Evolutionary conservation across 2,888 invertebrate genomes (phyloP), one percentile per base, ranked within the genome.

Genomic region (Troglohyphantes excavatus): DNA sequence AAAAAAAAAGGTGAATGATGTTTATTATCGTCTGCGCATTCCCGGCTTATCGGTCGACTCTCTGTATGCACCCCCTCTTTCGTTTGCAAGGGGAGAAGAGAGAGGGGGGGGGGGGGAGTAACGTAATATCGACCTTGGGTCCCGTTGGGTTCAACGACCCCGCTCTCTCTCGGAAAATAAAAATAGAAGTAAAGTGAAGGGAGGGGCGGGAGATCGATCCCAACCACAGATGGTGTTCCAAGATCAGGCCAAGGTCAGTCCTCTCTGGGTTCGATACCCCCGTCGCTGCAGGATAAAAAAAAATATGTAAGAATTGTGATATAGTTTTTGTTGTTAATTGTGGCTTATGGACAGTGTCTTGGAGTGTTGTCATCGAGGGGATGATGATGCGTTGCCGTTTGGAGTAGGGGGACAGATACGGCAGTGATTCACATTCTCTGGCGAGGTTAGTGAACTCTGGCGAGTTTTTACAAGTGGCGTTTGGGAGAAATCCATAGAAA

Each of bases 171-270:
- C 72, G 27, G 33, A 17, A 23, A 43, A 65, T 29, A 63, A 78
- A 75, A 43, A 61, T 23, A 59, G 67, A 29, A n/a, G 46, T 39
- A 21, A 39, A 39, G 65, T n/a, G 23, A 63, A 27, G 63, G 76
- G 73, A 46, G 87, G 81, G 78, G 63, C 33, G 43, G 21, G 63
- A 59, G 75, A 82, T 89, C 82, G 75, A 81, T 82, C 65, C 68
- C 68, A 67, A 29, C 73, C 68, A 53, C 85, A 89, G 88, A 89
- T 89, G 88, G 82, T 61, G 68, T 21, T 70, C 61, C 59, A 68
- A 89, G 82, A 82, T 67, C 53, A 82, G 88, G 88, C 88, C 88
- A 89, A 89, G 88, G 88, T 89, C 88, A 89, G 26, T 89, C 75
- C 81, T 53, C 82, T 81, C 73, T 72, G 76, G 46, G 82, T 67